Base-by-base conservation (phyloP, 64 coral and sea anemone species). In the Stichodactyla helianthus region DNA sequence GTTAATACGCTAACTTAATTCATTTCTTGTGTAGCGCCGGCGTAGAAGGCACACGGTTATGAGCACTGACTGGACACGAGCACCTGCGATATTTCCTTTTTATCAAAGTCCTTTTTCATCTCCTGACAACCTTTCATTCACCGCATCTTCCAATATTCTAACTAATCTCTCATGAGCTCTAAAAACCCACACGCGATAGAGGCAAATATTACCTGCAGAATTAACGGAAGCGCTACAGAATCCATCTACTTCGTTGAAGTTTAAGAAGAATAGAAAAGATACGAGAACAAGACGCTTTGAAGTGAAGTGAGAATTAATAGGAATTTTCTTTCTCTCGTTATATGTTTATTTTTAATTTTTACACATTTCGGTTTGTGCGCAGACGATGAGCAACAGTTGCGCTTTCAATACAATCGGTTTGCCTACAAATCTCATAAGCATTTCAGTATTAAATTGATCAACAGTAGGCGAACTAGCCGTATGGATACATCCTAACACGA, bases 121-220 rank as follows among this genome's bases (percentile, higher is more conserved):
- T 74, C 7, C 10, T 74, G 68, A 74, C 68, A 74, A 11, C 22
- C 68, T 74, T 74, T 74, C 25, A 74, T 14, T 31, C 17, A 14
- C 68, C 68, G 68, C 26, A 74, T 31, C 25, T 74, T 9, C 68
- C 68, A 74, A 74, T 74, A 74, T 74, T 74, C 68, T 74, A 74
- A 74, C 68, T 74, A 74, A 31, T 74, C 26, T 13, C 23, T 27
- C 22, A 74, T 31, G 25, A 31, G 27, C 68, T 31, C 68, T 31
- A 6, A 65, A 65, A 65, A 65, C 19, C 68, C 27, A 74, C n/a
- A 65, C 23, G 68, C 26, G 25, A 71, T 5, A n/a, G 10, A 31
- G 10, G 27, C 7, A 74, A 10, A 74, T 74, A 31, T 74, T 68
- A 68, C 19, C 63, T 68, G 14, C 19, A 6, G 63, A 68, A 74